Conservation (phyloP, 2,113 vertebrate species). For the Isurus oxyrinchus region DNA sequence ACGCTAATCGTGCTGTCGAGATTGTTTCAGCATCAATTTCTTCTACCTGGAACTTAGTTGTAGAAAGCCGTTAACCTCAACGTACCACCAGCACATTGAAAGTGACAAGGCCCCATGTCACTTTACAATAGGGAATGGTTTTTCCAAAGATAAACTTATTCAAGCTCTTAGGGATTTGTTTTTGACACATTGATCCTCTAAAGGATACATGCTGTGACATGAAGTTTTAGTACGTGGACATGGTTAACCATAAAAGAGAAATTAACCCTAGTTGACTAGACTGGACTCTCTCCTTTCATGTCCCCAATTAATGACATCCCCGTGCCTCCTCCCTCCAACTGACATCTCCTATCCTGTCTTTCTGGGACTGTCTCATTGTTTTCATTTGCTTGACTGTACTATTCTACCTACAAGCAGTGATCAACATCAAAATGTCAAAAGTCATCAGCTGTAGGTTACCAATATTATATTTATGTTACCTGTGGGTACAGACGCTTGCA, state of each 20-base stretch:
- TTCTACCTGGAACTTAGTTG: not conserved
- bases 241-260: not conserved
- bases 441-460: not conserved
- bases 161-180: not conserved
- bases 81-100: constrained; percentile 9
- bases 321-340: not conserved
- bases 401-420: not conserved
- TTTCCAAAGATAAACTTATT: constrained; percentile 15
- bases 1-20: constrained; percentile 29
- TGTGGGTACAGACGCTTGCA: not conserved
- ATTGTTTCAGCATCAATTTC: constrained; percentile 18
- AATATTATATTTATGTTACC: not conserved
- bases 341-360: constrained; percentile 17
- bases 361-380: not conserved
- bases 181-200: not conserved
- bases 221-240: not conserved
- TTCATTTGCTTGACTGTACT: not conserved
- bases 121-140: constrained; percentile 23
- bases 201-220: not conserved
- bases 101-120: constrained; percentile 32
- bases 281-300: not conserved
- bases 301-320: not conserved
- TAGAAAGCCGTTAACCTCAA: constrained; percentile 8
- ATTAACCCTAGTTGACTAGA: not conserved
- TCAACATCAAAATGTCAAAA: constrained; percentile 15